Evolutionary conservation across 2,797 vertebrate genomes (phyloP).

Genomic region (Microctenopoma steveboyesi): DNA sequence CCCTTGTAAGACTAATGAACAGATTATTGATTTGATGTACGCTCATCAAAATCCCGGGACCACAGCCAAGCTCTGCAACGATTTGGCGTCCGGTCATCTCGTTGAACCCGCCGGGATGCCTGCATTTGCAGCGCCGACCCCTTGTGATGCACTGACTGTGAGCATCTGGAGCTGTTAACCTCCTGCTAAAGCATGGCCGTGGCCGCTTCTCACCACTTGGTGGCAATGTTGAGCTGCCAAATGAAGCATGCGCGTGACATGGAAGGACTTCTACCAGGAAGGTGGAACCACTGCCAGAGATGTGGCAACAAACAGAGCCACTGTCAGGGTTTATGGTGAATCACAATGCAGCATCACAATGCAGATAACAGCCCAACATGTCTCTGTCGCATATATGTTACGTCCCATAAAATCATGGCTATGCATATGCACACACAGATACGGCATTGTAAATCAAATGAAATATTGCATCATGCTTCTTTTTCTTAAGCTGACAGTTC

Average conservation of each 20-base stretch:
- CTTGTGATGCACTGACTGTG: slow-evolving; percentile 45
- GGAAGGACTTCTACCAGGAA: slow-evolving; percentile 18
- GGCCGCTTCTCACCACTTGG: slow-evolving; percentile 48
- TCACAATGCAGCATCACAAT: slow-evolving; percentile 69
- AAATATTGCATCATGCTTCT: slow-evolving; percentile 28
- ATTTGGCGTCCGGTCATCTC: slow-evolving; percentile 46
- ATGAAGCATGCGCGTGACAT: background rate
- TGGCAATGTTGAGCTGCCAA: slow-evolving; percentile 64
- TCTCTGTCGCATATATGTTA: slow-evolving; percentile 37
- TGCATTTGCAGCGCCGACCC: slow-evolving; percentile 40
- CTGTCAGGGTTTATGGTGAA: slow-evolving; percentile 57
- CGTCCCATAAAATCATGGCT: slow-evolving; percentile 39
- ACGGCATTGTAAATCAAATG: slow-evolving; percentile 28
- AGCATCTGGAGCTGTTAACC: slow-evolving; percentile 58
- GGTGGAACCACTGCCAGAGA: slow-evolving; percentile 52
- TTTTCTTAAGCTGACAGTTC: slow-evolving; percentile 33
- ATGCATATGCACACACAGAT: slow-evolving; percentile 30
- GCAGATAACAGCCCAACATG: slow-evolving; percentile 56
- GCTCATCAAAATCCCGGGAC: slow-evolving; percentile 57
- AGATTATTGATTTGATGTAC: slow-evolving; percentile 67
- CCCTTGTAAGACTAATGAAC: slow-evolving; percentile 66
- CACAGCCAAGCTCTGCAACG: slow-evolving; percentile 27
- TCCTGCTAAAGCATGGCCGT: background rate
- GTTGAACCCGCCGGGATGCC: slow-evolving; percentile 49
- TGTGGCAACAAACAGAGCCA: slow-evolving; percentile 52